Percentiles rank a stretch among this genome's conserved stretches.
phyloP scores from a whole-genome alignment of 2,888 invertebrate genomes.

The Petrophora chlorosata region DNA sequence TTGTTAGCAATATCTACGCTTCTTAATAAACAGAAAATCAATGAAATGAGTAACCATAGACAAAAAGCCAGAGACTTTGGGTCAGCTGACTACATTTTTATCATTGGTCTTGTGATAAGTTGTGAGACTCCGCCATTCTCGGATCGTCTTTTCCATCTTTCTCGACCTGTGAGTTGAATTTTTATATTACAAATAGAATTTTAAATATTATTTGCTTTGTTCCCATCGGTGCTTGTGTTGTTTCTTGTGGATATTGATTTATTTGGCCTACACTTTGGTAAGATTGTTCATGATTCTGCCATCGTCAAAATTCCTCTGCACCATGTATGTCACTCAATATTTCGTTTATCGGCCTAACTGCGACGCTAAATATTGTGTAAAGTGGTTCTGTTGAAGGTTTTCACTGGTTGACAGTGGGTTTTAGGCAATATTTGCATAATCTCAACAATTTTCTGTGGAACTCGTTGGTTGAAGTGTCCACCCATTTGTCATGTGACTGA shows the following conservation, averaged over 20 bases:
- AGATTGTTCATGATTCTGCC: slow-evolving; percentile 58
- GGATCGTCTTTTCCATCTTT: slow-evolving; percentile 79
- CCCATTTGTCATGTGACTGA: slow-evolving; percentile 57
- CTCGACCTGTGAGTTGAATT: slow-evolving; percentile 77
- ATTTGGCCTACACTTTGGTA: slow-evolving; percentile 49
- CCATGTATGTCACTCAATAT: slow-evolving; percentile 50
- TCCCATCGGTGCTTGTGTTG: slow-evolving; percentile 60
- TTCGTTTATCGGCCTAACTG: slow-evolving; percentile 26
- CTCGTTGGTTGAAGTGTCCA: slow-evolving; percentile 23
- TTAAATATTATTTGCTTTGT: slow-evolving; percentile 43
- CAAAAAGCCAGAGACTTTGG: slow-evolving; percentile 67
- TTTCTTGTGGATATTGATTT: slow-evolving; percentile 46
- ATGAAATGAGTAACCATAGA: slow-evolving; percentile 61
- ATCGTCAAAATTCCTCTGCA: slow-evolving; percentile 44
- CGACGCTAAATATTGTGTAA: background rate
- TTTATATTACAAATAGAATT: slow-evolving; percentile 48
- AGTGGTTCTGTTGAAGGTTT: background rate
- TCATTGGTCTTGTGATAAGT: slow-evolving; percentile 84
- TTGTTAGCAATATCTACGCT: background rate
- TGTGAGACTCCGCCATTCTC: slow-evolving; percentile 81
- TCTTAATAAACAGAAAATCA: slow-evolving; percentile 51
- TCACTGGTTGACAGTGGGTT: too few relatives aligned
- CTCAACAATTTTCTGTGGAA: background rate
- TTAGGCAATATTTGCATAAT: background rate
- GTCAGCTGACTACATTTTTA: slow-evolving; percentile 83